phyloP scores from a whole-genome alignment of 2,797 vertebrate species.

The Antrozous pallidus region DNA sequence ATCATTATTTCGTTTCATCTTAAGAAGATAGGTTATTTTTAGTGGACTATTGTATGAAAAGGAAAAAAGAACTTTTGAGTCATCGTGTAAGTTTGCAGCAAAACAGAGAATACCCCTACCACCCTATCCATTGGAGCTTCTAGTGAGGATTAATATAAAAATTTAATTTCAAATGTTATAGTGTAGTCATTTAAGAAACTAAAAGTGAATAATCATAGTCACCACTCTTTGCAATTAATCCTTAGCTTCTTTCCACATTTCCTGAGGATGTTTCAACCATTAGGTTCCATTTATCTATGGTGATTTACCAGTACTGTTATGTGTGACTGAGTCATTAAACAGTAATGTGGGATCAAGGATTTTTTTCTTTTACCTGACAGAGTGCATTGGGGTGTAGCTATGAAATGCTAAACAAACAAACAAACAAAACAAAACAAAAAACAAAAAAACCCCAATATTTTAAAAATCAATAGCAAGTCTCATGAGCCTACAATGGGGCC shows the following conservation, averaged over 20 bases:
- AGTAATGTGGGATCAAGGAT: neutral
- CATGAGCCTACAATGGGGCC: neutral
- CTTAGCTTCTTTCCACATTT: conserved; percentile 19
- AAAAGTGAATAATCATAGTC: conserved; percentile 11
- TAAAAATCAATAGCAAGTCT: neutral
- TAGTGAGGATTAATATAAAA: conserved; percentile 16
- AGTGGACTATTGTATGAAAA: neutral
- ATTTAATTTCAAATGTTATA: conserved; percentile 41
- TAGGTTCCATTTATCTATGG: conserved; percentile 29
- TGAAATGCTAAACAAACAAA: neutral
- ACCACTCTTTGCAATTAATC: neutral
- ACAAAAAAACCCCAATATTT: neutral
- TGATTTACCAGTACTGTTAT: conserved; percentile 39
- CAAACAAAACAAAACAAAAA: neutral
- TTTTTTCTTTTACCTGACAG: neutral
- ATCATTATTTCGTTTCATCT: neutral
- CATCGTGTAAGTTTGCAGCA: neutral
- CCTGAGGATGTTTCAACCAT: neutral
- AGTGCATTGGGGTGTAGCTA: neutral
- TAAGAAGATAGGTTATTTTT: neutral
- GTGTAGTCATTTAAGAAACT: neutral
- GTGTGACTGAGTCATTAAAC: conserved; percentile 33
- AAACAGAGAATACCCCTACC: neutral
- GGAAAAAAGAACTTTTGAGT: neutral
- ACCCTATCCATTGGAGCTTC: neutral